Base-by-base conservation (phyloP, 2,113 vertebrate genomes). In the Melanocharis versteri region DNA sequence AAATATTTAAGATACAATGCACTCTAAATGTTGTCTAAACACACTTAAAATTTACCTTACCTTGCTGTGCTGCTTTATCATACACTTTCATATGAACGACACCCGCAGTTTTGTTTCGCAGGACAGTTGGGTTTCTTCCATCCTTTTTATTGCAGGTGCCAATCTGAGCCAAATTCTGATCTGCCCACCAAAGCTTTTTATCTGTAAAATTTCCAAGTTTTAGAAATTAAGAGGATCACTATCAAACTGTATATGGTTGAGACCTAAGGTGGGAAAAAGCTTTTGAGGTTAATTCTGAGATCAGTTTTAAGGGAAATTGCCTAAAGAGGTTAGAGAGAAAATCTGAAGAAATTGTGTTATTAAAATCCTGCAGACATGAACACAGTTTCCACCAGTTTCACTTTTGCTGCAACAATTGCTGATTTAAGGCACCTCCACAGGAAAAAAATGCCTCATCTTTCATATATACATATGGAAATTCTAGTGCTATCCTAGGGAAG, bases 11-110 rank as follows among this genome's bases (percentile, higher is more conserved):
- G 14, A 28, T 18, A 42, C 19, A 11, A 15, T 5, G 20, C 11
- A 42, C 13, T 48, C 11, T n/a, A 69, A 73, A 65, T 35, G 15
- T 2, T 39, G n/a, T 11, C 53, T 35, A 35, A 85, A 80, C 5
- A 22, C 5, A n/a, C 7, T 71, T 50, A 33, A 47, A 37, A 22
- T 21, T 16, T 15, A 44, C 44, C 90, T 78, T 96, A 99, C 99
- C 99, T 99, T 99, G 99, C 92, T 99, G 99, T 44, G 98, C 96
- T 69, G 99, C 99, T 95, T 98, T 98, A 89, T 99, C 99, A 14
- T 99, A 99, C 20, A 99, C 98, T 93, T 99, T 99, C 99, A 99
- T 99, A 24, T 99, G 99, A n/a, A 99, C 98, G 51, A 99, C 98
- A 13, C 99, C 99, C 11, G 98, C 98, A 24, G 99, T 99, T 97